Conservation (phyloP, 2,113 vertebrate genomes). For the Sialia sialis region DNA sequence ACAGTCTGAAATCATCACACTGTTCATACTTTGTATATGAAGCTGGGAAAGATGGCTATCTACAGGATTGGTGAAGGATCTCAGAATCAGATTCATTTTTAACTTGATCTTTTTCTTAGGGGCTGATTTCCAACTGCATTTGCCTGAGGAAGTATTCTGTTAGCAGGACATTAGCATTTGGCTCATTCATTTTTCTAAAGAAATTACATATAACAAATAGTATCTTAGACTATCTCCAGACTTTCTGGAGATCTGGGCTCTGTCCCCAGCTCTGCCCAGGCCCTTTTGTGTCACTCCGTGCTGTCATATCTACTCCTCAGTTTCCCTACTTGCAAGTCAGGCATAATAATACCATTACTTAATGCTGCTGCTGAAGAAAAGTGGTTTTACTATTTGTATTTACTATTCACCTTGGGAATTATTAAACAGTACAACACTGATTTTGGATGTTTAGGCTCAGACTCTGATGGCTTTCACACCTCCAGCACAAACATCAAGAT, state of each 20-base stretch:
- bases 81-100: neutral
- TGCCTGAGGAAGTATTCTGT: neutral
- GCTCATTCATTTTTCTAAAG: neutral
- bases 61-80: neutral
- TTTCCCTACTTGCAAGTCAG: neutral
- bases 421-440: neutral
- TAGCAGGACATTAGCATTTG: neutral
- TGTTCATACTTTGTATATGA: neutral
- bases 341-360: neutral
- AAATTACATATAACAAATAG: neutral
- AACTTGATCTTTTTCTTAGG: neutral
- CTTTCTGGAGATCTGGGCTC: neutral
- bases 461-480: neutral
- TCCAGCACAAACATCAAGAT: neutral
- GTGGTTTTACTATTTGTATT: neutral
- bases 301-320: neutral
- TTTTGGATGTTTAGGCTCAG: neutral
- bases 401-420: neutral
- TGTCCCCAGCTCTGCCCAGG: neutral
- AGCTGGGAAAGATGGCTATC: neutral
- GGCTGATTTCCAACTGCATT: neutral
- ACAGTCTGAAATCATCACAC: neutral
- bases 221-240: neutral
- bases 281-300: neutral
- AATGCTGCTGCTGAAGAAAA: neutral